phyloP scores from a whole-genome alignment of 2,797 vertebrate species.

The Diplodus puntazzo region DNA sequence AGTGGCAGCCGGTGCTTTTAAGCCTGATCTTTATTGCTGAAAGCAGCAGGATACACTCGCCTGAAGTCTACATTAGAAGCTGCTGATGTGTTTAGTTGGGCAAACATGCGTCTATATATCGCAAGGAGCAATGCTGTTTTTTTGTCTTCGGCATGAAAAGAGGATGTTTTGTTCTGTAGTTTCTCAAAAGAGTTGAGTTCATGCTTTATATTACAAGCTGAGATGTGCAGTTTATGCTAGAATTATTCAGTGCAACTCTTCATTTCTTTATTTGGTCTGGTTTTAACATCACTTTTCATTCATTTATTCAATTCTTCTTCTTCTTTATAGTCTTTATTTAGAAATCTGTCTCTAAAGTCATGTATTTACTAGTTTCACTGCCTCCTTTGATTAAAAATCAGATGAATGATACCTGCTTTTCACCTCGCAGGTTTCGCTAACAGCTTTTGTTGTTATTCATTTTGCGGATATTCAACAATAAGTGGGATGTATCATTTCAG shows the following conservation, averaged over 20 bases:
- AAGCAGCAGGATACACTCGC: slow-evolving; percentile 71
- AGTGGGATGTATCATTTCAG: background rate
- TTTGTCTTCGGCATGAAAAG: slow-evolving; percentile 13
- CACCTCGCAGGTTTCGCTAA: background rate
- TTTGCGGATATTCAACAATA: background rate
- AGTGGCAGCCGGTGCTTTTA: slow-evolving; percentile 78
- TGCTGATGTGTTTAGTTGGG: slow-evolving; percentile 46
- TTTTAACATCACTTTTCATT: background rate
- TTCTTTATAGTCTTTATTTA: background rate
- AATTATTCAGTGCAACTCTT: background rate
- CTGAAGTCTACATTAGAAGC: slow-evolving; percentile 58
- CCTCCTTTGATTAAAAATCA: background rate
- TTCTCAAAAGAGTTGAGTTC: slow-evolving; percentile 2
- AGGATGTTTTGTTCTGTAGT: slow-evolving; percentile 7
- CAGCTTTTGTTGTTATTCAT: slow-evolving; percentile 6
- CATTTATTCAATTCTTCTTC: background rate
- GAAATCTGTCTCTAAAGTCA: background rate
- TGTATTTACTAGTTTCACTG: background rate
- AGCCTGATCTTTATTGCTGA: slow-evolving; percentile 74
- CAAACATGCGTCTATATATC: slow-evolving; percentile 61
- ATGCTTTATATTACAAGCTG: background rate
- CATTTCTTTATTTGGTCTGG: background rate
- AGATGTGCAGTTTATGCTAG: background rate
- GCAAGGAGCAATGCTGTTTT: slow-evolving; percentile 13
- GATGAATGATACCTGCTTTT: background rate